Conservation (phyloP, 2,113 vertebrate species). For the Salvelinus namaycush region DNA sequence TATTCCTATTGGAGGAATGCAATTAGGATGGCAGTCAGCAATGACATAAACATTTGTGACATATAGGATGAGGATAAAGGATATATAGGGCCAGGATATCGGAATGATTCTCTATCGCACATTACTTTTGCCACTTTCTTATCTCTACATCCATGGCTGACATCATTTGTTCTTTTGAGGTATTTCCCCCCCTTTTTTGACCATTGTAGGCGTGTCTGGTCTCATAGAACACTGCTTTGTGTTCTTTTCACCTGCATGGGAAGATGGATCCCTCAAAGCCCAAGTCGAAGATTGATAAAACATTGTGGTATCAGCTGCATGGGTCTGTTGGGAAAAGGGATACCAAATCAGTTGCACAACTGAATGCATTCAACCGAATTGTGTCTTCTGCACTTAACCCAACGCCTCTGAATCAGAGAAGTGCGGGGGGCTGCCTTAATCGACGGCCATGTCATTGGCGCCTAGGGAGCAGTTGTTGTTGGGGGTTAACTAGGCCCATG, state of each 20-base stretch:
- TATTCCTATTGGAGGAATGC: neutral
- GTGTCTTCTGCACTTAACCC: no score
- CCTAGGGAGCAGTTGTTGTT: no score
- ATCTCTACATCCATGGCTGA: neutral
- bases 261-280: neutral
- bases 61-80: neutral
- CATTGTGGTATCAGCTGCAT: neutral
- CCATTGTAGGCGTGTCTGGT: no score
- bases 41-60: neutral
- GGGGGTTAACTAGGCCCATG: neutral
- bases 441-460: no score
- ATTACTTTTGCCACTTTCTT: neutral
- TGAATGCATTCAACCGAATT: no score
- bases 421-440: no score
- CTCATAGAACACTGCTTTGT: neutral
- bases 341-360: no score
- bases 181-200: no score
- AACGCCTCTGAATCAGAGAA: no score
- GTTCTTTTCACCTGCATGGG: neutral
- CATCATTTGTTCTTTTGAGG: no score
- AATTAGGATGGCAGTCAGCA: neutral
- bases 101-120: neutral
- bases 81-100: no score
- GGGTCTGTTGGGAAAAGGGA: neutral
- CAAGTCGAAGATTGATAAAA: conserved; percentile 26